Percentiles rank a stretch among this genome's conserved stretches.
phyloP scores from a whole-genome alignment of 1,140 invertebrate genomes.

The Mycetomoellerius zeteki region DNA sequence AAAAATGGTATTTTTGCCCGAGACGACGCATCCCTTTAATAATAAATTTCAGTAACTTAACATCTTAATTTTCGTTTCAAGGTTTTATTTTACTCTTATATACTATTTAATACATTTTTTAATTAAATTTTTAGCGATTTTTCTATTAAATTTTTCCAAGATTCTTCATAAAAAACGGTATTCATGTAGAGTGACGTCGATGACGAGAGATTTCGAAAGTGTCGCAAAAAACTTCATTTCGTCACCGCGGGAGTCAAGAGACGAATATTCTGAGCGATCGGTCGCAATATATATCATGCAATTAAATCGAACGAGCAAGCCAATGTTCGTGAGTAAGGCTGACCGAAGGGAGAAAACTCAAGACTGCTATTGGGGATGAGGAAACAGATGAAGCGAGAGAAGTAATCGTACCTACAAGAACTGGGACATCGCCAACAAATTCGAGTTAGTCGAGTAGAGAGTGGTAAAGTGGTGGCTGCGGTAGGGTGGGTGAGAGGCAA shows the following conservation, averaged over 20 bases:
- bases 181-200: not conserved
- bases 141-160: not conserved
- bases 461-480: slow-evolving; percentile 83
- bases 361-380: slow-evolving; percentile 63
- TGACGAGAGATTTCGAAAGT: not conserved
- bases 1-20: too few relatives aligned
- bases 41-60: too few relatives aligned
- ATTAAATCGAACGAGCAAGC: slow-evolving; percentile 52
- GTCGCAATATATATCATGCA: slow-evolving; percentile 21
- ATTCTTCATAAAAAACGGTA: not conserved
- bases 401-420: slow-evolving; percentile 74
- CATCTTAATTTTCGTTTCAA: too few relatives aligned
- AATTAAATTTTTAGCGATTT: too few relatives aligned
- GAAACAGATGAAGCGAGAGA: slow-evolving; percentile 65
- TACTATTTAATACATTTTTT: too few relatives aligned
- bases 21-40: too few relatives aligned
- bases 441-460: slow-evolving; percentile 83
- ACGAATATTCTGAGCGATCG: slow-evolving; percentile 17
- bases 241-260: not conserved
- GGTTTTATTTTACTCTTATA: too few relatives aligned
- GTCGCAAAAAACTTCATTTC: not conserved
- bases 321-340: slow-evolving; percentile 48
- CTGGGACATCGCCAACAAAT: slow-evolving; percentile 85
- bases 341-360: slow-evolving; percentile 46
- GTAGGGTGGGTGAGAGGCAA: slow-evolving; percentile 74